These are phyloP conservation scores for Eudyptes chrysolophus DNA, from an alignment of 2,113 vertebrate species.

Conservation along the genomic window DNA sequence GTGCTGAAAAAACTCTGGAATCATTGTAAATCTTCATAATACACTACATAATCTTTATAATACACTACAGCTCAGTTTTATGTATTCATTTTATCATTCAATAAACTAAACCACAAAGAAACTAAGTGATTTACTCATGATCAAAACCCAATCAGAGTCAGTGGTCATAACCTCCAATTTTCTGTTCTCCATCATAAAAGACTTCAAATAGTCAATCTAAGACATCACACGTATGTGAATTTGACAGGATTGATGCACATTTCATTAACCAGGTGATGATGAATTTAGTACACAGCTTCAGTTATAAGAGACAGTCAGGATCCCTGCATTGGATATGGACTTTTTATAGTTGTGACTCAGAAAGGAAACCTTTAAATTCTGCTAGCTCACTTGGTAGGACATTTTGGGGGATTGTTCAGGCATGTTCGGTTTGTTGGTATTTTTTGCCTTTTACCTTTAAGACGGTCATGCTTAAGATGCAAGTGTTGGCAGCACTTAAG, in stretches of 20 bases:
- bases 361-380: neutral
- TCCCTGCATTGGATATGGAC: neutral
- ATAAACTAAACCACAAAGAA: neutral
- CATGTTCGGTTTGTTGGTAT: neutral
- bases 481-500: neutral
- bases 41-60: neutral
- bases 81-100: neutral
- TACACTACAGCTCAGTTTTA: neutral
- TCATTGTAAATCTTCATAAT: neutral
- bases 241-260: neutral
- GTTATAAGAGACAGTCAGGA: neutral
- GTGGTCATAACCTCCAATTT: neutral
- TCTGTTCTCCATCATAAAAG: neutral
- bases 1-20: neutral
- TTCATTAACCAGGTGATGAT: neutral
- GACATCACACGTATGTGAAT: neutral
- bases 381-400: neutral
- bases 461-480: neutral
- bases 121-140: neutral
- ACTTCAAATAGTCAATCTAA: neutral
- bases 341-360: neutral
- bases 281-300: neutral
- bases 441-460: neutral
- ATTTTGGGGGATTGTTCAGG: neutral
- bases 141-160: neutral